These are phyloP conservation scores for Cyprinella venusta DNA, from an alignment of 2,797 vertebrate genomes.

Conservation along the genomic window DNA sequence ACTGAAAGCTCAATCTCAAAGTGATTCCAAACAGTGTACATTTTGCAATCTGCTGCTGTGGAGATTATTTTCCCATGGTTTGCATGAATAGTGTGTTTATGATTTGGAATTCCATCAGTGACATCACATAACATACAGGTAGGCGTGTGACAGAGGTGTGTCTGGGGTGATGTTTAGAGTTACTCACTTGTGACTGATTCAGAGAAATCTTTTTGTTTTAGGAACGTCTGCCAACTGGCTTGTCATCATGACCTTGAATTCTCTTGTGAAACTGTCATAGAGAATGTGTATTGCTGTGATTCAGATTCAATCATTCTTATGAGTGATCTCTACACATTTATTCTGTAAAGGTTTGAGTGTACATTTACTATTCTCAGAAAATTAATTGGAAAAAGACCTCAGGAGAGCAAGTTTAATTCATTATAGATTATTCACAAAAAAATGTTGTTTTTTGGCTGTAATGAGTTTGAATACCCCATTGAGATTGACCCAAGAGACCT, in stretches of 20 bases:
- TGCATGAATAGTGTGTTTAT: background rate
- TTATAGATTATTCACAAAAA: background rate
- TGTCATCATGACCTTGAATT: background rate
- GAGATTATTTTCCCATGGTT: background rate
- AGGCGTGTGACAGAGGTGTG: background rate
- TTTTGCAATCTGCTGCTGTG: background rate
- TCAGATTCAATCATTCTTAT: background rate
- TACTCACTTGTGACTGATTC: conserved; percentile 19
- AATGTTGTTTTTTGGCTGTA: background rate
- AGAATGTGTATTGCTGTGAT: conserved; percentile 1
- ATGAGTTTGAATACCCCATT: background rate
- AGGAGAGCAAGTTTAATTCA: background rate
- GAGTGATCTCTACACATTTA: background rate
- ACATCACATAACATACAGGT: background rate
- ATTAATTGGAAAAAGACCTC: background rate
- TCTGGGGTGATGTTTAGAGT: background rate
- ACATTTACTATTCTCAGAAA: conserved; percentile 18
- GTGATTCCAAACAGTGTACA: background rate
- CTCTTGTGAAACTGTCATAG: background rate
- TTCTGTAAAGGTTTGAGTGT: background rate
- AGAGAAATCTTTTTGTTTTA: conserved; percentile 7
- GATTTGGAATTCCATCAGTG: background rate
- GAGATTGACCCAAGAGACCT: conserved; percentile 9
- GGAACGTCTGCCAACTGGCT: background rate
- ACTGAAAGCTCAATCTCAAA: background rate